Percentiles rank a stretch among this genome's conserved stretches.
These are phyloP conservation scores for Scaptomyza graminum DNA, from an alignment of 1,140 invertebrate species.

Conservation along the genomic window DNA sequence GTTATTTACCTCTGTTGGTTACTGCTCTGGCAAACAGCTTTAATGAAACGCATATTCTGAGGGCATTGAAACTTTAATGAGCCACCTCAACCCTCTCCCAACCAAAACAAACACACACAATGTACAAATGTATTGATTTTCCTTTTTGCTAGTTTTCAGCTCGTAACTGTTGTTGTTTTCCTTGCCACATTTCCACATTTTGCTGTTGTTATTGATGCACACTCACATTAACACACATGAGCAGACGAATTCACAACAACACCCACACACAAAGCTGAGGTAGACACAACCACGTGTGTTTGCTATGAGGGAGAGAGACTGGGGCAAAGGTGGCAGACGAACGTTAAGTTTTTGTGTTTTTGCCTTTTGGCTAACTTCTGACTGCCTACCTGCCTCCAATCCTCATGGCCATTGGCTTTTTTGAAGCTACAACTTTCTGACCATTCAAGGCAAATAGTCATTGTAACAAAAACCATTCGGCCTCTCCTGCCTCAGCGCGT, in stretches of 20 bases:
- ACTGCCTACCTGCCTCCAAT: background rate
- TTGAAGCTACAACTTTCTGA: constrained; percentile 62
- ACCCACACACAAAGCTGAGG: constrained; percentile 30
- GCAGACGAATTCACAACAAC: constrained; percentile 1
- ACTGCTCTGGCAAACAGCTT: constrained; percentile 16
- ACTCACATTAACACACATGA: constrained; percentile 6
- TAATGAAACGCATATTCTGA: constrained; percentile 32
- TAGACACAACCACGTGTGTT: constrained; percentile 28
- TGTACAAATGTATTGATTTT: constrained; percentile 59
- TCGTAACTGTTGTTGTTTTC: constrained; percentile 53
- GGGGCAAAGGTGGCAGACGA: constrained; percentile 8
- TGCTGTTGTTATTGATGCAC: constrained; percentile 44
- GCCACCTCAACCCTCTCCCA: background rate
- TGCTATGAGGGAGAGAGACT: too few species aligned
- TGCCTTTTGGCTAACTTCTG: background rate
- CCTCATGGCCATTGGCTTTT: constrained; percentile 36
- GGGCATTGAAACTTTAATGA: constrained; percentile 57
- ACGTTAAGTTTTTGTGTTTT: constrained; percentile 41
- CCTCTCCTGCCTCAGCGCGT: background rate
- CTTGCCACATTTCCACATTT: constrained; percentile 50
- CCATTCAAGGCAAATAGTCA: constrained; percentile 70
- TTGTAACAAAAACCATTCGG: constrained; percentile 63
- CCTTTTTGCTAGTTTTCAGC: constrained; percentile 67
- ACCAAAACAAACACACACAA: constrained; percentile 27
- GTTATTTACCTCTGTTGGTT: background rate